Evolutionary conservation across 1,140 invertebrate species (phyloP).

Genomic region (Heliconius congener): DNA sequence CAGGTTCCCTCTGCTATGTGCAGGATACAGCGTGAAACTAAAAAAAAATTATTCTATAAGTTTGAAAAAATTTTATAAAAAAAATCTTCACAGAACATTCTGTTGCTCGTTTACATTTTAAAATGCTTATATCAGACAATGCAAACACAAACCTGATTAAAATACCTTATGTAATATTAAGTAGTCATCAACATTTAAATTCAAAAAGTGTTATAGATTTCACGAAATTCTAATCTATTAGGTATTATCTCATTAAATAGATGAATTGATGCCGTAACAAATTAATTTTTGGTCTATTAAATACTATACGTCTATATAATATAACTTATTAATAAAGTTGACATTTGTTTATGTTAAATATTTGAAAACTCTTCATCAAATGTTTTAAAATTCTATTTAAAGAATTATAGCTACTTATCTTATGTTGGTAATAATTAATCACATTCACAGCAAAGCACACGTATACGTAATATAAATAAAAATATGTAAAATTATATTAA

Average conservation of each 20-base stretch:
- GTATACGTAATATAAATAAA: no score
- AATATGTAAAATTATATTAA: no score
- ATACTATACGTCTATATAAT: not conserved
- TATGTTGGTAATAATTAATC: no score
- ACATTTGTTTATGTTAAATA: not conserved
- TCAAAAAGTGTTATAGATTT: not conserved
- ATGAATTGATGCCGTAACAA: not conserved
- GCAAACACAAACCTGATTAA: not conserved
- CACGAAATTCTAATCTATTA: not conserved
- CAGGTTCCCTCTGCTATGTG: no score
- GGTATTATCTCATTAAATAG: not conserved
- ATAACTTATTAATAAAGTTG: not conserved
- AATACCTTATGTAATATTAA: not conserved
- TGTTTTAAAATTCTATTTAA: not conserved
- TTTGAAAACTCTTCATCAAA: not conserved
- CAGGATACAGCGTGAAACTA: no score
- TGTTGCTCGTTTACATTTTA: constrained; percentile 5
- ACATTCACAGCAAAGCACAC: no score
- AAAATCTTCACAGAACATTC: not conserved
- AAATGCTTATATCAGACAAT: not conserved
- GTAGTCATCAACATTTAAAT: not conserved
- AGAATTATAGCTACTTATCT: not conserved
- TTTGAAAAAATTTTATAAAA: not conserved
- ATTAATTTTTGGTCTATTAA: not conserved
- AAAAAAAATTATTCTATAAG: not conserved